Conservation (phyloP, 2,888 invertebrate genomes). For the Campoplex capitator region DNA sequence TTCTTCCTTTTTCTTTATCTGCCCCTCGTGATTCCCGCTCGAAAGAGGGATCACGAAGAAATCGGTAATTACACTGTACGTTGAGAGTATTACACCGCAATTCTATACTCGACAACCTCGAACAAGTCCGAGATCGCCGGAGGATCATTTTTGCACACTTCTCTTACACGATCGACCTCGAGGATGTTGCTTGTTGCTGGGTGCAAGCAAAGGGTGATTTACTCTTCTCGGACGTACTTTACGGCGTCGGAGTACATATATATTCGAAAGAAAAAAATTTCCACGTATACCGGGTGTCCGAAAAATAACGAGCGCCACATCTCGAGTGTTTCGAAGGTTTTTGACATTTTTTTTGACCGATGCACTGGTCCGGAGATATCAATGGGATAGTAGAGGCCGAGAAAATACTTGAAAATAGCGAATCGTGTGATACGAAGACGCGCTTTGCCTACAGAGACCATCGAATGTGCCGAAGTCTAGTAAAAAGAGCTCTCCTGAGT, state of each 20-base stretch:
- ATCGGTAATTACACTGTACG: constrained; percentile 67
- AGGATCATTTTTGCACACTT: constrained; percentile 44
- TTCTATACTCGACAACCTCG: constrained; percentile 63
- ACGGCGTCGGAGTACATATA: constrained; percentile 6
- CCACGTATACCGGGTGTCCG: background rate
- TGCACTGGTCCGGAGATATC: background rate
- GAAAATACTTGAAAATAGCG: background rate
- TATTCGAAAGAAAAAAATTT: constrained; percentile 1
- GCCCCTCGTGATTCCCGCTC: constrained; percentile 53
- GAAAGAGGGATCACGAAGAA: constrained; percentile 57
- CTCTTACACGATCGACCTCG: constrained; percentile 59
- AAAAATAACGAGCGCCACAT: background rate
- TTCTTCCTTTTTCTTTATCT: constrained; percentile 31
- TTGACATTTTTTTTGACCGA: background rate
- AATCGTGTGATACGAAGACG: background rate
- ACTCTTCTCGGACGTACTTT: constrained; percentile 47
- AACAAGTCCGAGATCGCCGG: constrained; percentile 48
- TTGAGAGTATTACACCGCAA: constrained; percentile 55
- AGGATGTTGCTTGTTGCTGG: constrained; percentile 43
- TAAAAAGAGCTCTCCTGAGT: too few species aligned
- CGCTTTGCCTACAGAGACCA: too few species aligned
- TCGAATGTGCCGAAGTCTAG: too few species aligned
- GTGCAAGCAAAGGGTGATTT: constrained; percentile 49
- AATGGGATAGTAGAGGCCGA: background rate
- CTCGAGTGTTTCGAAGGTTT: too few species aligned